Evolutionary conservation across 2,797 vertebrate genomes (phyloP).

Genomic region (Anabacerthia variegaticeps): DNA sequence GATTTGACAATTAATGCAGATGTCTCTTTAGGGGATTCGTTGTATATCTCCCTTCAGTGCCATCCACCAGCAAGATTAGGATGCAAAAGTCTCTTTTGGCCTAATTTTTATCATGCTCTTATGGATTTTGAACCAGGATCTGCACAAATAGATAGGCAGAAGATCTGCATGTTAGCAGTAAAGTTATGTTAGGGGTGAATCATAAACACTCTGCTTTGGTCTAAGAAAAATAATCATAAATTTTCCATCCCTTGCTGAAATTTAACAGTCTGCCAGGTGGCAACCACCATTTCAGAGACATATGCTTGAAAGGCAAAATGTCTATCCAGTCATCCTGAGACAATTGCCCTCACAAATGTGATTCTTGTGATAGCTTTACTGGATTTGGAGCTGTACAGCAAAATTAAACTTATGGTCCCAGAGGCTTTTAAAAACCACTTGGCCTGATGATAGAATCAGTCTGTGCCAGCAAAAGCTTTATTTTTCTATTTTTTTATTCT

Average conservation of each 20-base stretch:
- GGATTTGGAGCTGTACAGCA: not conserved
- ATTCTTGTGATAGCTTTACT: not conserved
- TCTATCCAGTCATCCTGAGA: not conserved
- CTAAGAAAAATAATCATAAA: not conserved
- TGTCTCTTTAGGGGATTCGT: not conserved
- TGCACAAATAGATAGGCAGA: not conserved
- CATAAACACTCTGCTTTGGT: not conserved
- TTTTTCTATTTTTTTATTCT: not conserved
- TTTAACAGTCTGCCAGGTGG: constrained; percentile 39
- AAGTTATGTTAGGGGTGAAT: not conserved
- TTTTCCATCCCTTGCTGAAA: constrained; percentile 8
- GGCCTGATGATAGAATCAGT: not conserved
- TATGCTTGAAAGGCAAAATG: constrained; percentile 19
- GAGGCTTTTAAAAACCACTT: constrained; percentile 26
- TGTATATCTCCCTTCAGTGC: not conserved
- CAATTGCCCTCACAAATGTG: constrained; percentile 20
- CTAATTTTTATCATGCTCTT: not conserved
- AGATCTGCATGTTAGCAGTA: not conserved
- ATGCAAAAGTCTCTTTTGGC: not conserved
- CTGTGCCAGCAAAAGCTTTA: not conserved
- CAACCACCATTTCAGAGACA: constrained; percentile 4
- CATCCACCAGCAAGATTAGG: not conserved
- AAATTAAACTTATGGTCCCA: constrained; percentile 18
- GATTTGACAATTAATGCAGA: constrained; percentile 1
- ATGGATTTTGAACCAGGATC: not conserved